Evolutionary conservation across 2,888 invertebrate species (phyloP).

Genomic region (Chrysotoxum bicinctum): DNA sequence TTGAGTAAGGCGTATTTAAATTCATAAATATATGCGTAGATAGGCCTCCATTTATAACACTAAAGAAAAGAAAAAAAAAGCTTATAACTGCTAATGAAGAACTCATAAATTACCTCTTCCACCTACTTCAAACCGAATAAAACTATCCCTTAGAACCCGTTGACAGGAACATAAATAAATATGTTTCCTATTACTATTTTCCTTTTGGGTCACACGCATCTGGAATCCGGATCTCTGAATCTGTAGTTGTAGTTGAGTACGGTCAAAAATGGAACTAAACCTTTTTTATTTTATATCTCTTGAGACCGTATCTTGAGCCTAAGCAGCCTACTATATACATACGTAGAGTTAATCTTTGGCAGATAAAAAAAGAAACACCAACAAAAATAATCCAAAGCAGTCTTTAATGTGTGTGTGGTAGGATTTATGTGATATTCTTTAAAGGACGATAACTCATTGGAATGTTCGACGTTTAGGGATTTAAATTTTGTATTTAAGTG

Average conservation of each 20-base stretch:
- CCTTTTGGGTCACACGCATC: constrained; percentile 45
- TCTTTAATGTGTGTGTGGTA: constrained; percentile 38
- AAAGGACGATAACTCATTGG: constrained; percentile 37
- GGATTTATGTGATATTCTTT: constrained; percentile 32
- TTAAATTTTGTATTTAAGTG: not conserved
- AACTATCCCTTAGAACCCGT: constrained; percentile 45
- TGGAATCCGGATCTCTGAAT: constrained; percentile 25
- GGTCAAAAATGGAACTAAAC: constrained; percentile 48
- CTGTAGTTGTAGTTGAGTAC: constrained; percentile 56
- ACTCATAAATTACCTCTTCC: constrained; percentile 55
- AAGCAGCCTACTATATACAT: not conserved
- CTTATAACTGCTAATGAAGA: constrained; percentile 27
- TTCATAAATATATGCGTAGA: not conserved
- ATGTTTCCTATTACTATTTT: constrained; percentile 48
- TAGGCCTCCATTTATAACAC: not conserved
- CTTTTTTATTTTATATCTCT: constrained; percentile 13
- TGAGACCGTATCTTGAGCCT: constrained; percentile 2
- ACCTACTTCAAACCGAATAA: constrained; percentile 14
- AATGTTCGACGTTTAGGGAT: constrained; percentile 35
- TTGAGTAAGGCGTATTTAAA: not conserved
- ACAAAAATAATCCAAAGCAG: constrained; percentile 14
- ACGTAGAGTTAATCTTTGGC: constrained; percentile 23
- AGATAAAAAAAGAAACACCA: not conserved
- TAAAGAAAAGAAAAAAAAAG: not conserved
- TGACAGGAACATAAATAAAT: constrained; percentile 58